Conservation (phyloP, 2,888 invertebrate species). For the Cerastis rubricosa region DNA sequence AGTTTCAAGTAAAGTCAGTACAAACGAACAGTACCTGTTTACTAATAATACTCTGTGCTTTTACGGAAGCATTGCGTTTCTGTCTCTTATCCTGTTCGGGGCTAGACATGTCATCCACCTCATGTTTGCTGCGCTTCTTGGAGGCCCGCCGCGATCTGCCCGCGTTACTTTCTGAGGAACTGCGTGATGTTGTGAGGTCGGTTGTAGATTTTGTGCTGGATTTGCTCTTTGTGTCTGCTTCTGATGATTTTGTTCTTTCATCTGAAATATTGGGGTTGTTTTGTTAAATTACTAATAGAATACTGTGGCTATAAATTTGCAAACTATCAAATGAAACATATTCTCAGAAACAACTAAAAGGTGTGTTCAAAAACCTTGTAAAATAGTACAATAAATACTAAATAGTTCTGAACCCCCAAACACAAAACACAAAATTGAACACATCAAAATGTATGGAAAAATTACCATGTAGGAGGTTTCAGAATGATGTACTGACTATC, state of each 20-base stretch:
- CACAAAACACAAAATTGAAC: too few relatives aligned
- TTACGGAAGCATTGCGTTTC: constrained; percentile 86
- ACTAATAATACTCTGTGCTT: constrained; percentile 84
- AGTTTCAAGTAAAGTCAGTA: not conserved
- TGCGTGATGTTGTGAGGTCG: constrained; percentile 51
- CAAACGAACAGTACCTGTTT: constrained; percentile 84
- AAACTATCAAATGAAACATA: not conserved
- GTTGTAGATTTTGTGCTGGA: constrained; percentile 59
- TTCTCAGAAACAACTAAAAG: not conserved
- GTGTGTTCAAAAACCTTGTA: not conserved
- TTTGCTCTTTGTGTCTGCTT: constrained; percentile 52
- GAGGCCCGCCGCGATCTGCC: constrained; percentile 69
- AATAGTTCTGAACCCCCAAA: too few relatives aligned
- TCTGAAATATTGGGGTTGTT: constrained; percentile 66
- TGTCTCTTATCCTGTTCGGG: constrained; percentile 85
- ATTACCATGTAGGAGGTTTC: too few relatives aligned
- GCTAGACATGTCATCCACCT: constrained; percentile 83
- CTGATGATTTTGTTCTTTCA: constrained; percentile 72
- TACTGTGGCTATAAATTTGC: not conserved
- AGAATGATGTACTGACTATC: too few relatives aligned
- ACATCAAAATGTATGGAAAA: too few relatives aligned
- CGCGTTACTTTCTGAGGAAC: constrained; percentile 69
- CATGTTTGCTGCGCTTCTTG: constrained; percentile 86
- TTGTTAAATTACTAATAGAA: not conserved
- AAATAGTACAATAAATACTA: too few relatives aligned